Conservation (phyloP, 2,888 invertebrate genomes). For the Caenorhabditis afra region DNA sequence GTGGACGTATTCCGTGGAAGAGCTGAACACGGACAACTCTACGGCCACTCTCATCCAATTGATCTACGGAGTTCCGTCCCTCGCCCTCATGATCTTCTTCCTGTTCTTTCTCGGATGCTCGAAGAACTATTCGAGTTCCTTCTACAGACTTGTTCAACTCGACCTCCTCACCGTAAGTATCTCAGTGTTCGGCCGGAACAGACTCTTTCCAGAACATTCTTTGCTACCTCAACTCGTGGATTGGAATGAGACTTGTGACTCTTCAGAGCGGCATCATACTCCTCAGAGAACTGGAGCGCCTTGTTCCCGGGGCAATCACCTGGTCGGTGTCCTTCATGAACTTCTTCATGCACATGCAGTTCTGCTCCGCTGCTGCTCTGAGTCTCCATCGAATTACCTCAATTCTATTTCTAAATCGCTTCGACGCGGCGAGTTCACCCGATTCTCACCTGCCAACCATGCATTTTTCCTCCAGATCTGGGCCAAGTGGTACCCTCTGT, state of each 20-base stretch:
- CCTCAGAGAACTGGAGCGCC: not conserved
- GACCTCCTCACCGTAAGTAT: constrained; percentile 2
- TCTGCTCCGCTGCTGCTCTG: constrained; percentile 16
- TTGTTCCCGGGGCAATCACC: not conserved
- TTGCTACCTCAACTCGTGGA: constrained; percentile 24
- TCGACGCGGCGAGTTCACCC: constrained; percentile 12
- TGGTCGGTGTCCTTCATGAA: not conserved
- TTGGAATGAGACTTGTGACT: not conserved
- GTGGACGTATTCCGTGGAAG: too few relatives aligned
- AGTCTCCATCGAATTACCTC: constrained; percentile 31
- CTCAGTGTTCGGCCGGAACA: not conserved
- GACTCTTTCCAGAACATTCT: constrained; percentile 15
- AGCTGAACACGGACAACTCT: too few relatives aligned
- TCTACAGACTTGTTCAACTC: not conserved
- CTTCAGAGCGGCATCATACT: not conserved
- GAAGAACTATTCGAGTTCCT: not conserved
- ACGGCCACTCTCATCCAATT: not conserved
- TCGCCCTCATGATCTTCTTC: not conserved
- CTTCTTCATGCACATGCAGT: constrained; percentile 46
- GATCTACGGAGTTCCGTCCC: constrained; percentile 1
- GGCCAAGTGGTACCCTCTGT: not conserved
- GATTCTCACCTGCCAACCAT: too few relatives aligned
- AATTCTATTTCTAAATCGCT: not conserved
- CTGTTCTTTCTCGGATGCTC: not conserved
- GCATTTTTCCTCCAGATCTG: not conserved